Percentiles rank a stretch among this genome's conserved stretches.
Evolutionary conservation across 2,797 vertebrate species (phyloP).

Genomic region (Diceros bicornis): DNA sequence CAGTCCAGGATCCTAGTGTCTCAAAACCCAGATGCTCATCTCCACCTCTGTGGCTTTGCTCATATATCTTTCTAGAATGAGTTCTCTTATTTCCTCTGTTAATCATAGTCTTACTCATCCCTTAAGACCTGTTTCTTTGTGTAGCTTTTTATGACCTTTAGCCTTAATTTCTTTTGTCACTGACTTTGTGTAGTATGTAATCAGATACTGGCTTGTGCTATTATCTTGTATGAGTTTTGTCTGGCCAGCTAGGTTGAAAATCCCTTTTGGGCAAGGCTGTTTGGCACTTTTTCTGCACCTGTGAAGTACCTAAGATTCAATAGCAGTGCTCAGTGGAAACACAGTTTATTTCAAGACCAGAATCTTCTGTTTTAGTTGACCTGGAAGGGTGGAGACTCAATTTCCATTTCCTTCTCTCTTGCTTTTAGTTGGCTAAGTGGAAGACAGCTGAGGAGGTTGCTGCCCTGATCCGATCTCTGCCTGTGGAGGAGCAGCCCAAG

Average conservation of each 20-base stretch:
- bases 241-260: conserved; percentile 6
- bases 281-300: neutral
- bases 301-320: neutral
- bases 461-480: conserved; percentile 98
- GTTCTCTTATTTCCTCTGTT: neutral
- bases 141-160: neutral
- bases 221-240: neutral
- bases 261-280: neutral
- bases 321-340: neutral
- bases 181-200: neutral
- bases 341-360: neutral
- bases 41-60: neutral
- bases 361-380: neutral
- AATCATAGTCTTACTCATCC: neutral
- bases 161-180: conserved; percentile 29
- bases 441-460: conserved; percentile 99
- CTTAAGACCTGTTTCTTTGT: neutral
- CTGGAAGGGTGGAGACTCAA: neutral
- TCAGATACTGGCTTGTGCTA: neutral
- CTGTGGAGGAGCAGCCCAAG: conserved; percentile 99
- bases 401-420: conserved; percentile 51
- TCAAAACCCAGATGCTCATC: neutral
- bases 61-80: neutral
- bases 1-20: neutral
- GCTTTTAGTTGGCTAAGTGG: conserved; percentile 97